These are phyloP conservation scores for Acropora tenuis DNA, from an alignment of 64 coral and sea anemone species.

Conservation along the genomic window DNA sequence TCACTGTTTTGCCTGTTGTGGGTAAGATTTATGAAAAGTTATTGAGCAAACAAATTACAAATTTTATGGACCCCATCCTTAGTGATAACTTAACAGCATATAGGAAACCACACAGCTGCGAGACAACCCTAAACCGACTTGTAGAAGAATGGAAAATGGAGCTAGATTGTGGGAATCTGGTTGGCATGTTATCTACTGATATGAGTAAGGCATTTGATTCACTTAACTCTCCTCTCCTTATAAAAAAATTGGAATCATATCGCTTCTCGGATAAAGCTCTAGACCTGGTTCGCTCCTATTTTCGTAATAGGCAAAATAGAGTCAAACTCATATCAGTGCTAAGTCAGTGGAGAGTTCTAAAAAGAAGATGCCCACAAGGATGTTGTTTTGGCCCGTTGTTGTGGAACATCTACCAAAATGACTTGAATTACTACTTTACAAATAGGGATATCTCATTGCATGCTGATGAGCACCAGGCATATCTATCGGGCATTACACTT, in stretches of 20 bases:
- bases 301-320: not conserved
- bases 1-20: not conserved
- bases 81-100: not conserved
- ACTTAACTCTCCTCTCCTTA: not conserved
- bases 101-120: not conserved
- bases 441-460: not conserved
- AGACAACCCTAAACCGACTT: not conserved
- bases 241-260: not conserved
- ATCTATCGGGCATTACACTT: not conserved
- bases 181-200: not conserved
- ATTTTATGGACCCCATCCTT: not conserved
- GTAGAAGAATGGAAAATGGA: constrained; percentile 7
- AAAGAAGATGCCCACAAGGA: not conserved
- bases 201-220: not conserved
- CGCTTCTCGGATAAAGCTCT: not conserved
- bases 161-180: constrained; percentile 10
- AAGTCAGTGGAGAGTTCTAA: not conserved
- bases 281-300: not conserved
- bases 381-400: not conserved
- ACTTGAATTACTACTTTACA: constrained; percentile 1
- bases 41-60: constrained; percentile 12
- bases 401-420: not conserved
- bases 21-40: not conserved
- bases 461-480: not conserved
- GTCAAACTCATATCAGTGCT: not conserved